Percentiles rank a stretch among this genome's conserved stretches.
Conservation (phyloP, 2,888 invertebrate species). For the Bedellia somnulentella region DNA sequence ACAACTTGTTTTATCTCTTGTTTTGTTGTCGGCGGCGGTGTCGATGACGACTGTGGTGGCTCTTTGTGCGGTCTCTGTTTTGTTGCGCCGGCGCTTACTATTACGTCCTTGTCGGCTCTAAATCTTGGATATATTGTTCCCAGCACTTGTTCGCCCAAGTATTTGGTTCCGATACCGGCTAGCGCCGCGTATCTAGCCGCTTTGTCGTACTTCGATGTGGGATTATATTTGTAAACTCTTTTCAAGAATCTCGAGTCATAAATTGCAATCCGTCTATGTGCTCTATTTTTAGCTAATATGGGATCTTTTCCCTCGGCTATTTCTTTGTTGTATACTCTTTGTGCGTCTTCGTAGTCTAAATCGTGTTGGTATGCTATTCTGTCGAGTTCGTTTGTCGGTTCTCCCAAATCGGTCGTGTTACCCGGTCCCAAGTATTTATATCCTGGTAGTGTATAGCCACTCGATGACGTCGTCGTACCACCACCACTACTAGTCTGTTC, state of each 20-base stretch:
- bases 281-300: background rate
- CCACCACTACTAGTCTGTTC: too few species aligned
- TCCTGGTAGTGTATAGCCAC: conserved; percentile 2
- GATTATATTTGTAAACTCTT: background rate
- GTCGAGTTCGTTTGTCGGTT: too few species aligned
- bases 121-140: conserved; percentile 3
- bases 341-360: background rate
- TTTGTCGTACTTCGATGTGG: conserved; percentile 1
- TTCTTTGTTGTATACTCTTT: background rate
- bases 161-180: too few species aligned
- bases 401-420: too few species aligned
- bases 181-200: background rate
- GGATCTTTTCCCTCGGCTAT: background rate
- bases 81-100: too few species aligned
- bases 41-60: too few species aligned
- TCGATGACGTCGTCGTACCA: background rate
- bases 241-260: conserved; percentile 1
- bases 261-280: background rate
- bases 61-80: too few species aligned
- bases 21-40: too few species aligned
- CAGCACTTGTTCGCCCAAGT: conserved; percentile 1
- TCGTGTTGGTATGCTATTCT: conserved; percentile 1
- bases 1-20: too few species aligned
- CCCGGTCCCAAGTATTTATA: conserved; percentile 2
- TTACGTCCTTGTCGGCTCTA: background rate